These are phyloP conservation scores for Gobio gobio DNA, from an alignment of 2,113 vertebrate species.

Conservation along the genomic window DNA sequence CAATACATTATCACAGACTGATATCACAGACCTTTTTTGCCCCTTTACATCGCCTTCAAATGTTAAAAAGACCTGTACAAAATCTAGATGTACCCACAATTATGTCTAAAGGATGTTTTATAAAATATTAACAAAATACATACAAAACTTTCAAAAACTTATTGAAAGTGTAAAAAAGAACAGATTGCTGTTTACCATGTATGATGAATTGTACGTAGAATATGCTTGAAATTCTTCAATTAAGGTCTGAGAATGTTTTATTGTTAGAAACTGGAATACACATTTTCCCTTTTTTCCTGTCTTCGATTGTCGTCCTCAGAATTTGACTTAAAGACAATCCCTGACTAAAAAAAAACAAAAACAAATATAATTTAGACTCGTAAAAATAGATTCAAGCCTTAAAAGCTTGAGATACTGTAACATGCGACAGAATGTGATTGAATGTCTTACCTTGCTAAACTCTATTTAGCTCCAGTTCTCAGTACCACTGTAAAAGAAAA, in stretches of 20 bases:
- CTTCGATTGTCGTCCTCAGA: constrained; percentile 9
- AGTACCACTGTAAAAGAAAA: constrained; percentile 73
- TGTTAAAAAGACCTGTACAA: constrained; percentile 6
- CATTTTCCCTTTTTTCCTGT: constrained; percentile 26
- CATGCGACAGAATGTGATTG: not conserved
- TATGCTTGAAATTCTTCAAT: not conserved
- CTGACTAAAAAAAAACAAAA: constrained; percentile 15
- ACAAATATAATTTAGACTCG: not conserved
- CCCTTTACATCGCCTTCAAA: not conserved
- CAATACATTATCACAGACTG: not conserved
- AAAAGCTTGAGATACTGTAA: not conserved
- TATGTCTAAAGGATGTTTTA: constrained; percentile 54
- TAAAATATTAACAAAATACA: constrained; percentile 73
- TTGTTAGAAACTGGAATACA: constrained; percentile 8
- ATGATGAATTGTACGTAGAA: not conserved
- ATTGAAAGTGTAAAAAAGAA: constrained; percentile 67
- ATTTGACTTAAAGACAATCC: constrained; percentile 13
- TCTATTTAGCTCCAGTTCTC: constrained; percentile 82
- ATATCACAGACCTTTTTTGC: not conserved
- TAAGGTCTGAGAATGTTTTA: not conserved
- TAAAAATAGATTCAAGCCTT: not conserved
- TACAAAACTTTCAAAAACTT: constrained; percentile 73
- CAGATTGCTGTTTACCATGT: not conserved
- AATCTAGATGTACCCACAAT: constrained; percentile 16
- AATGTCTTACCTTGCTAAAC: constrained; percentile 62